phyloP scores from a whole-genome alignment of 2,888 invertebrate species.

The Rhaphigaster nebulosa region DNA sequence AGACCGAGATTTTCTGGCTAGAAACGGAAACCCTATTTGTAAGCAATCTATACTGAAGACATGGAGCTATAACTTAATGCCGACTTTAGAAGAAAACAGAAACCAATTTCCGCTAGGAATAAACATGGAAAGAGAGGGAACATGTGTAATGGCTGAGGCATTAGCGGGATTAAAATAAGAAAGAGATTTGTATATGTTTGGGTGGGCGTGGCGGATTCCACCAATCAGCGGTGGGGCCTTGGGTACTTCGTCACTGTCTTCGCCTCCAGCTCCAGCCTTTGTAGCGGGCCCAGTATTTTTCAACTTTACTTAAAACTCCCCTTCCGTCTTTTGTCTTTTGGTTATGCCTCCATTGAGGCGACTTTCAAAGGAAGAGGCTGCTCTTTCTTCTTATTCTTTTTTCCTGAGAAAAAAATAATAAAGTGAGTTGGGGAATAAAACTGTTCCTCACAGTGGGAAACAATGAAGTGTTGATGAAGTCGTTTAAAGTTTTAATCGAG shows the following conservation, averaged over 20 bases:
- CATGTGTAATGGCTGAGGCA: constrained; percentile 45
- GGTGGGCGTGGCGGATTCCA: constrained; percentile 46
- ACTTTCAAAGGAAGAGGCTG: constrained; percentile 9
- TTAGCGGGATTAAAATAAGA: constrained; percentile 56
- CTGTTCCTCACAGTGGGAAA: constrained; percentile 1
- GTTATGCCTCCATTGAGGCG: constrained; percentile 21
- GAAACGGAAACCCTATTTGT: constrained; percentile 31
- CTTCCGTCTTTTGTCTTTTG: constrained; percentile 27
- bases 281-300: constrained; percentile 12
- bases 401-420: background rate
- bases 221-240: constrained; percentile 6
- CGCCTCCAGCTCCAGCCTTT: background rate
- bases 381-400: background rate
- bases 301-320: constrained; percentile 35
- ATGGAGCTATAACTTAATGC: constrained; percentile 45
- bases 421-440: background rate
- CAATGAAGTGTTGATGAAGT: constrained; percentile 33
- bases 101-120: constrained; percentile 42
- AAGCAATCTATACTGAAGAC: constrained; percentile 51
- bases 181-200: constrained; percentile 31
- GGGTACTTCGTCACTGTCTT: constrained; percentile 6
- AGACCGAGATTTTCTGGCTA: constrained; percentile 44
- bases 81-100: constrained; percentile 45
- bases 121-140: constrained; percentile 44
- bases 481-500: constrained; percentile 47